phyloP scores from a whole-genome alignment of 1,140 invertebrate genomes.

The Drosophila leontia region DNA sequence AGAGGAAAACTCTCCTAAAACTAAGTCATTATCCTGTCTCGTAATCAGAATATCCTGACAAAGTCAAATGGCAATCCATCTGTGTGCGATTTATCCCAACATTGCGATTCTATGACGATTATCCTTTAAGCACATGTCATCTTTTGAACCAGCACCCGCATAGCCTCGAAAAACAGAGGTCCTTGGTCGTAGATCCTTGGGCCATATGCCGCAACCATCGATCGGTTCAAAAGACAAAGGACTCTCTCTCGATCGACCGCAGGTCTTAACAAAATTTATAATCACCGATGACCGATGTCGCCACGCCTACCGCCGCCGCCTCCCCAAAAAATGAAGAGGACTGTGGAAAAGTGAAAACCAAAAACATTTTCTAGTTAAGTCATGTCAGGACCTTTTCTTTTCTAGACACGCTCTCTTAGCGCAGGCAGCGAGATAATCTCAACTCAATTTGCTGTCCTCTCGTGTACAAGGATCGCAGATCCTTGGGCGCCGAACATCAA shows the following conservation, averaged over 20 bases:
- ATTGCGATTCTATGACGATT: conserved; percentile 46
- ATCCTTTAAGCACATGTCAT: conserved; percentile 60
- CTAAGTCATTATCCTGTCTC: conserved; percentile 22
- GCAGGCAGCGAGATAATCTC: conserved; percentile 71
- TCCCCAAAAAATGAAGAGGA: conserved; percentile 28
- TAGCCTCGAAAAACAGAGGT: conserved; percentile 25
- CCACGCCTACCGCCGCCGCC: conserved; percentile 49
- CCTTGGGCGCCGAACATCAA: conserved; percentile 65
- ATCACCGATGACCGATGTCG: conserved; percentile 76
- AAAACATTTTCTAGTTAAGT: conserved; percentile 80
- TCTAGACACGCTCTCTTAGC: conserved; percentile 69
- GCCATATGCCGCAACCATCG: conserved; percentile 49
- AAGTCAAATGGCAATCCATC: conserved; percentile 28
- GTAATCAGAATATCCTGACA: neutral
- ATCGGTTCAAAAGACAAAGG: conserved; percentile 27
- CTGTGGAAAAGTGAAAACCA: conserved; percentile 50
- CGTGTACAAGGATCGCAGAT: conserved; percentile 8
- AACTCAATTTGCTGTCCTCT: conserved; percentile 66
- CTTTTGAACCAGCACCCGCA: conserved; percentile 2
- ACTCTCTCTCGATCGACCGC: conserved; percentile 19
- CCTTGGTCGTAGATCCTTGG: conserved; percentile 28
- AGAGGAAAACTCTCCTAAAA: neutral
- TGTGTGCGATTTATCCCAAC: conserved; percentile 22
- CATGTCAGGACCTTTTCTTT: conserved; percentile 55
- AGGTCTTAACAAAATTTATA: conserved; percentile 67